Conservation (phyloP, 2,797 vertebrate species). For the Molothrus aeneus region DNA sequence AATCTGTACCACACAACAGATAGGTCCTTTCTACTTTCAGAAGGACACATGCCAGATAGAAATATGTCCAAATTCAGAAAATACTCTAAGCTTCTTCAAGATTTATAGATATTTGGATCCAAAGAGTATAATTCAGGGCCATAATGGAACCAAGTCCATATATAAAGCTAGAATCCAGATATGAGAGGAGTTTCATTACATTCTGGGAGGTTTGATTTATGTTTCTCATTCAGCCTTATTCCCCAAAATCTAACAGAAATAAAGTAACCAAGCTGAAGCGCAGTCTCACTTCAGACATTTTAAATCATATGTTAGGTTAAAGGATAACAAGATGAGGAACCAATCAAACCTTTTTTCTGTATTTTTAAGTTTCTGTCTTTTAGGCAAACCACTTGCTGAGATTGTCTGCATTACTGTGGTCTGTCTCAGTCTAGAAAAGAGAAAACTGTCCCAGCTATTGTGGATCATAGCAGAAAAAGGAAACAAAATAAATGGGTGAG, state of each 20-base stretch:
- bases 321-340: constrained; percentile 13
- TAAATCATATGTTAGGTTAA: not conserved
- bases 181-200: not conserved
- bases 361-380: constrained; percentile 44
- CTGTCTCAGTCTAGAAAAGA: constrained; percentile 62
- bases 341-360: not conserved
- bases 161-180: not conserved
- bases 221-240: not conserved
- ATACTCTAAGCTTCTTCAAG: not conserved
- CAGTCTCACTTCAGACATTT: not conserved
- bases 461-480: constrained; percentile 48
- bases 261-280: not conserved
- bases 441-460: constrained; percentile 60
- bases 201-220: not conserved
- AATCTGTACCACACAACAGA: not conserved
- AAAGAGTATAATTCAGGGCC: not conserved
- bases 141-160: not conserved
- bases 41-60: not conserved
- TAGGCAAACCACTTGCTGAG: constrained; percentile 55
- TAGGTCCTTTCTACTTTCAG: not conserved
- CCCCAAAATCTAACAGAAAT: not conserved
- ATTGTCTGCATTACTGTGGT: constrained; percentile 67
- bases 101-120: not conserved
- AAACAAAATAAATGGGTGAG: constrained; percentile 51
- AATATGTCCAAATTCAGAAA: not conserved